Evolutionary conservation across 1,140 invertebrate genomes (phyloP).

Genomic region (Calosoma granatense): DNA sequence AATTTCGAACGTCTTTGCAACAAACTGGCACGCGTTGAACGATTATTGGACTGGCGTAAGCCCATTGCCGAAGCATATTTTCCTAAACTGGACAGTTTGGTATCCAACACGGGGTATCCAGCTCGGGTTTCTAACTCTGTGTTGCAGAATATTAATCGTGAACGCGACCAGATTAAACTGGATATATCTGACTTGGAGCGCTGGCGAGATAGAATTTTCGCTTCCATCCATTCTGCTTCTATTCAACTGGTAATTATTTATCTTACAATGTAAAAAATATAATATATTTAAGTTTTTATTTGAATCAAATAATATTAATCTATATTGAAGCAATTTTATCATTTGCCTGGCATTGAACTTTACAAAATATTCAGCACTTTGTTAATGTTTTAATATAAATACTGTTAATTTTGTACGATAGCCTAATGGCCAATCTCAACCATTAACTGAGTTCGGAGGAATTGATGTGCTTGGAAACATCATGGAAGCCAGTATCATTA

Average conservation of each 20-base stretch:
- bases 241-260: conserved; percentile 41
- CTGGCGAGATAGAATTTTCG: conserved; percentile 63
- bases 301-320: too few species aligned
- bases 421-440: conserved; percentile 21
- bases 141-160: conserved; percentile 54
- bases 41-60: conserved; percentile 48
- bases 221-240: conserved; percentile 59
- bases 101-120: conserved; percentile 52
- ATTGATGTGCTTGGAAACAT: conserved; percentile 41
- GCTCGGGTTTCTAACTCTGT: conserved; percentile 46
- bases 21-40: conserved; percentile 43
- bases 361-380: too few species aligned
- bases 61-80: conserved; percentile 60
- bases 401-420: conserved; percentile 11
- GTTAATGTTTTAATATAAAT: too few species aligned
- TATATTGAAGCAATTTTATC: too few species aligned
- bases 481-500: conserved; percentile 33
- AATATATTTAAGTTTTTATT: too few species aligned
- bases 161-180: conserved; percentile 50
- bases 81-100: conserved; percentile 57
- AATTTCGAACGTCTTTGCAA: conserved; percentile 60
- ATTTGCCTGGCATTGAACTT: too few species aligned
- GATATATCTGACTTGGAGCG: conserved; percentile 60
- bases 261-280: background rate
- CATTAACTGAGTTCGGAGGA: conserved; percentile 27